Evolutionary conservation across 2,797 vertebrate species (phyloP), one percentile per base, ranked within the genome.

Genomic region (Anas bernieri): DNA sequence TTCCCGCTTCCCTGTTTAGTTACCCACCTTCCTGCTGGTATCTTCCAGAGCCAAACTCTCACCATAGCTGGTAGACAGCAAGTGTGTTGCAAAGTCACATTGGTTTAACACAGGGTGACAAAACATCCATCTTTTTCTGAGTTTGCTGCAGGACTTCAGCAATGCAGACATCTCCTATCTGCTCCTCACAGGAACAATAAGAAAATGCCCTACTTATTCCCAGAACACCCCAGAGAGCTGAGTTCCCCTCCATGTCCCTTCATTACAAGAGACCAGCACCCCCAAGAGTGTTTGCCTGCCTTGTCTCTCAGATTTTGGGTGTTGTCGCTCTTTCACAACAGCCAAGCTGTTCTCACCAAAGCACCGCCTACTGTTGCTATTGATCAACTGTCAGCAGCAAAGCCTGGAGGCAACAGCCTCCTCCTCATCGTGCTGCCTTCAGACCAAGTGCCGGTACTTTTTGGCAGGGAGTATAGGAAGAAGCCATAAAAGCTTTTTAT

Each of bases 301-400:
- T 87, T 12, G 18, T 69, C 76, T 79, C 67, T 73, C 83, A 67
- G 80, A 67, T 79, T 89, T 82, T 45, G 63, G n/a, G 48, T 59
- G n/a, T 48, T 70, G 43, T 35, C 17, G 1, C 59, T 88, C 25
- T 73, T 68, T 83, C 77, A 76, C 46, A 83, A 50, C 37, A 81
- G 73, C 18, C 37, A 83, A 88, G 74, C 80, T 86, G 70, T 69
- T 94, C 88, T 69, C 12, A 1, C 43, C 78, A 31, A 52, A 84
- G 88, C 48, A 74, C 78, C 79, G 17, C 39, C 43, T 63, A 54
- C 43, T 39, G 4, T 43, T n/a, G 69, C 77, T 90, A 30, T 88
- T 70, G 78, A 94, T 76, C 80, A 86, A 3, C 37, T 83, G 33
- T 82, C 77, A 88, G 63, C 3, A 0, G 46, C 85, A 92, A 69